Conservation (phyloP, 2,113 vertebrate species). For the Pygoscelis antarcticus region DNA sequence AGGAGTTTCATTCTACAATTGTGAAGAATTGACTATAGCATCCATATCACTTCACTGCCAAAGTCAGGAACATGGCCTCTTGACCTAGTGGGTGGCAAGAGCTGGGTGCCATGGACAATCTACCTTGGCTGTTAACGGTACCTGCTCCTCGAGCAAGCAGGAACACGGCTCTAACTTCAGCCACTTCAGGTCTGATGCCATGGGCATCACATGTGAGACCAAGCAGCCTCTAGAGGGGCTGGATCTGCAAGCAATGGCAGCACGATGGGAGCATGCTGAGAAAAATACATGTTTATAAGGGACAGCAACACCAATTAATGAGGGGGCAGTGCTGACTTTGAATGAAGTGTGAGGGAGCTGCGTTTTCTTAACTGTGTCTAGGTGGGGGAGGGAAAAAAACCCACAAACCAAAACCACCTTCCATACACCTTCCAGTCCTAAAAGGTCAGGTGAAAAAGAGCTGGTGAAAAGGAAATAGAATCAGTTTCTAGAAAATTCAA, state of each 20-base stretch:
- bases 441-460: background rate
- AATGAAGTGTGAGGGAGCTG: background rate
- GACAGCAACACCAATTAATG: background rate
- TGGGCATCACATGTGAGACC: fast-evolving
- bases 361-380: background rate
- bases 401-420: background rate
- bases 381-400: background rate
- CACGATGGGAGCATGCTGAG: background rate
- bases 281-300: background rate
- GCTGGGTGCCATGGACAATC: background rate
- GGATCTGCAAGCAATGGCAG: background rate
- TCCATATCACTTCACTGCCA: background rate
- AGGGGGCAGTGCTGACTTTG: background rate
- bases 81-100: background rate
- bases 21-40: background rate
- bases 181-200: background rate
- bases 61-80: background rate
- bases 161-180: background rate
- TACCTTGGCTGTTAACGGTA: background rate
- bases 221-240: background rate
- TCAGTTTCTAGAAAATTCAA: background rate
- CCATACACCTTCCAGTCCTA: background rate
- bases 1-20: background rate
- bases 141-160: background rate
- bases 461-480: background rate